These are phyloP conservation scores for Caenorhabditis drosophilae DNA, from an alignment of 2,888 invertebrate species.

Conservation along the genomic window DNA sequence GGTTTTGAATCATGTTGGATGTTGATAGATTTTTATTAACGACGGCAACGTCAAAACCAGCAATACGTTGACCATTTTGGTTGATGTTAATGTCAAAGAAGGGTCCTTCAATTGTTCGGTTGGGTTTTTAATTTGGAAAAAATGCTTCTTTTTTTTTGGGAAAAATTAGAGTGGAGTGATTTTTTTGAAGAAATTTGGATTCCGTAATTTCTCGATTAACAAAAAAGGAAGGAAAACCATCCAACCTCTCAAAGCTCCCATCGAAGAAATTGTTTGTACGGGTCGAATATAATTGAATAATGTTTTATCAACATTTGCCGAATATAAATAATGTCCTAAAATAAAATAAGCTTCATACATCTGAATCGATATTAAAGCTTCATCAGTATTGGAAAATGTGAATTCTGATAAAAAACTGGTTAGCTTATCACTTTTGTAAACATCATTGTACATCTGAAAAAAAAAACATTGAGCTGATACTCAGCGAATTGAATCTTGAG, in stretches of 20 bases:
- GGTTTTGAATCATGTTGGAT: not conserved
- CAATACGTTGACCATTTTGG: constrained; percentile 15
- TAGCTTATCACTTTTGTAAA: constrained; percentile 6
- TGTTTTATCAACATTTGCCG: constrained; percentile 6
- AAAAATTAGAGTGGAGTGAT: too few relatives aligned
- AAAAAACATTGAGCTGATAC: not conserved
- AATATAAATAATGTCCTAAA: constrained; percentile 17
- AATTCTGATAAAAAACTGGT: constrained; percentile 17
- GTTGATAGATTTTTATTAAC: not conserved
- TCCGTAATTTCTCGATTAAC: not conserved
- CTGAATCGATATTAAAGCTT: constrained; percentile 24
- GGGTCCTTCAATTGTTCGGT: constrained; percentile 12
- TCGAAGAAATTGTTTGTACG: constrained; percentile 3
- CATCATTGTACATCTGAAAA: constrained; percentile 40
- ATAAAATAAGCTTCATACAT: constrained; percentile 38
- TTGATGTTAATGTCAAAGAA: constrained; percentile 24
- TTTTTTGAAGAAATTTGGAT: not conserved
- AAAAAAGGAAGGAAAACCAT: too few relatives aligned
- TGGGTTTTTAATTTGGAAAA: not conserved
- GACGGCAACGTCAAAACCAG: constrained; percentile 14
- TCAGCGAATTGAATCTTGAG: not conserved
- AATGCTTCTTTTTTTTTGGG: not conserved
- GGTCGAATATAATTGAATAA: constrained; percentile 26
- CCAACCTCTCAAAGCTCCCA: not conserved
- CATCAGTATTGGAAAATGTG: constrained; percentile 13